phyloP scores from a whole-genome alignment of 2,113 vertebrate species.

The Apaloderma vittatum region DNA sequence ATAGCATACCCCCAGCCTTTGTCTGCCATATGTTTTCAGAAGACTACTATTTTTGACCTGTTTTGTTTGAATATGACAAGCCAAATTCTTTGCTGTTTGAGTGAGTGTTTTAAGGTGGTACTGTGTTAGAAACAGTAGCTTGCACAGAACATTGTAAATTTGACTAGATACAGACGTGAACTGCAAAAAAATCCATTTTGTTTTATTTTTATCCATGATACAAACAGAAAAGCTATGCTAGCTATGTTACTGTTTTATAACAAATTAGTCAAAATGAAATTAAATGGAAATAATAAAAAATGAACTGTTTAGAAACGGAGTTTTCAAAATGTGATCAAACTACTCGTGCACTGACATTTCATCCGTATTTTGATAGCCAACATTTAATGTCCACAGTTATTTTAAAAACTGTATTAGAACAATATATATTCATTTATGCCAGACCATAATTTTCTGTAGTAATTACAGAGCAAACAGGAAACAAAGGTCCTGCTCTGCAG shows the following conservation, averaged over 20 bases:
- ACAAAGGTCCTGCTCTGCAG: constrained; percentile 1
- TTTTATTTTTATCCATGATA: not conserved
- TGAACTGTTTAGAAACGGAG: not conserved
- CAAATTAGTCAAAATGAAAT: not conserved
- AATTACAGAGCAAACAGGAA: constrained; percentile 32
- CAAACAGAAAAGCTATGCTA: not conserved
- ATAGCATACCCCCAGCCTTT: not conserved
- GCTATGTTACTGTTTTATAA: not conserved
- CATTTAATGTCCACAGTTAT: not conserved
- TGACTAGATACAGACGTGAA: not conserved
- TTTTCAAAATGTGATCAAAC: not conserved
- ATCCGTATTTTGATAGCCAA: not conserved
- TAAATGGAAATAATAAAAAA: not conserved
- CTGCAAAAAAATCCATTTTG: not conserved
- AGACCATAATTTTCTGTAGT: constrained; percentile 13
- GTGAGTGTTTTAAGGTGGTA: not conserved
- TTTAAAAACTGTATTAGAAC: not conserved
- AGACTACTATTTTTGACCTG: not conserved
- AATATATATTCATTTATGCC: not conserved
- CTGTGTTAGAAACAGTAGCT: not conserved
- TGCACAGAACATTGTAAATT: not conserved
- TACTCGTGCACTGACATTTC: not conserved
- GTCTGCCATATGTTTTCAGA: not conserved
- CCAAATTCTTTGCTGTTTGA: not conserved
- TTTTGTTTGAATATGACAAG: not conserved